phyloP scores from a whole-genome alignment of 2,113 vertebrate species.

The Anseranas semipalmata region DNA sequence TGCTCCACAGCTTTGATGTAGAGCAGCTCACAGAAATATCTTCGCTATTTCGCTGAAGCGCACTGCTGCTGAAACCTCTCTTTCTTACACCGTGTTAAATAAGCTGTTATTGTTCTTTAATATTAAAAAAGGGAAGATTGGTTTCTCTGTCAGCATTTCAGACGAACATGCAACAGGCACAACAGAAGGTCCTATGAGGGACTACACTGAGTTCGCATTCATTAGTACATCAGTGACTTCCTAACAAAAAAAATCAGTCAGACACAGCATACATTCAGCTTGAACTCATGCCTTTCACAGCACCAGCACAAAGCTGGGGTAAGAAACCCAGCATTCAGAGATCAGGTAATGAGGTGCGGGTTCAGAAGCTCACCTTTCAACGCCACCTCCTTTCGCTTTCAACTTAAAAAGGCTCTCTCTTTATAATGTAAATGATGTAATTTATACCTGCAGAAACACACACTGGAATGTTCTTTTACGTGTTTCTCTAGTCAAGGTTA shows the following conservation, averaged over 20 bases:
- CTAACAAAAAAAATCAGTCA: neutral
- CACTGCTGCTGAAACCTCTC: neutral
- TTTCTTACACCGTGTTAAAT: slow-evolving; percentile 12
- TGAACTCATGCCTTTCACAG: neutral
- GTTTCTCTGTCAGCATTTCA: slow-evolving; percentile 22
- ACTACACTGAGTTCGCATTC: neutral
- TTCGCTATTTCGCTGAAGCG: neutral
- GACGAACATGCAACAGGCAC: neutral
- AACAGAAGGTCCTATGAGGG: neutral
- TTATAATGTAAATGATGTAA: neutral
- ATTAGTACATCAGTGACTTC: neutral
- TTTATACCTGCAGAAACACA: neutral
- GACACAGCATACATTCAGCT: neutral
- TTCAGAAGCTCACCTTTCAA: neutral
- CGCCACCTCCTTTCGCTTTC: neutral
- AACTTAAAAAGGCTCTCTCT: neutral
- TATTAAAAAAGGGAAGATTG: neutral
- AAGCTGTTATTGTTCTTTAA: slow-evolving; percentile 34
- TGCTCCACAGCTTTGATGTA: slow-evolving; percentile 20
- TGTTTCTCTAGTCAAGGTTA: neutral
- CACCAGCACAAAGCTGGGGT: neutral
- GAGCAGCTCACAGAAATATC: slow-evolving; percentile 14
- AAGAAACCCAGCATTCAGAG: neutral
- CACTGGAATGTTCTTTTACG: neutral
- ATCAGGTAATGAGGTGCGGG: neutral